Evolutionary conservation across 2,797 vertebrate species (phyloP).

Genomic region (Sciaenops ocellatus): DNA sequence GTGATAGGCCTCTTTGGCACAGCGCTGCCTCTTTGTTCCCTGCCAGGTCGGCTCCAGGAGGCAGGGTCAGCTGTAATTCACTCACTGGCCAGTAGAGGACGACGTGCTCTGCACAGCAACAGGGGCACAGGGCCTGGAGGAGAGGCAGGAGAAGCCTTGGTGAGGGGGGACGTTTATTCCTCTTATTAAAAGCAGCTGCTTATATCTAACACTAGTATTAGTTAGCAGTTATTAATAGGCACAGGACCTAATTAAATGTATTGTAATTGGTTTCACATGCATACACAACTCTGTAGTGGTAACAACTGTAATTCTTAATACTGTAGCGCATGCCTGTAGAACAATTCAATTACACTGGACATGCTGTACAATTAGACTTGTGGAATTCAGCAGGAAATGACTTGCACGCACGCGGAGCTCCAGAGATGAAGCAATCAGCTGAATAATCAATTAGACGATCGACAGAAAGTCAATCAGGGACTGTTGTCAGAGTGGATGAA

Average conservation of each 20-base stretch:
- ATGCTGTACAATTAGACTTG: conserved; percentile 75
- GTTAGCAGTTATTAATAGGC: conserved; percentile 67
- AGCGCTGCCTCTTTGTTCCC: conserved; percentile 79
- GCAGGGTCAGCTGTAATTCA: conserved; percentile 78
- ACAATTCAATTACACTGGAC: conserved; percentile 80
- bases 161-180: conserved; percentile 29
- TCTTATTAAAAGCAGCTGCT: conserved; percentile 49
- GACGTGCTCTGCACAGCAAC: conserved; percentile 39
- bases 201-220: conserved; percentile 48
- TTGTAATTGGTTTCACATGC: conserved; percentile 70
- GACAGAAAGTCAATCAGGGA: not conserved
- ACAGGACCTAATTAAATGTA: conserved; percentile 65
- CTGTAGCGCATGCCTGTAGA: conserved; percentile 60
- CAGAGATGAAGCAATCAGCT: not conserved
- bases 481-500: not conserved
- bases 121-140: conserved; percentile 28
- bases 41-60: conserved; percentile 67
- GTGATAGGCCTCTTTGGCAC: conserved; percentile 75
- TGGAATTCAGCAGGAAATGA: conserved; percentile 74
- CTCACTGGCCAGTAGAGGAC: conserved; percentile 78
- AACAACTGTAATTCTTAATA: conserved; percentile 61
- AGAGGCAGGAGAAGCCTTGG: conserved; percentile 15
- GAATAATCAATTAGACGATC: conserved; percentile 9
- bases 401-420: conserved; percentile 61
- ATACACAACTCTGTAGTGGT: conserved; percentile 38